phyloP scores from a whole-genome alignment of 2,797 vertebrate species.

The Oryzias dopingdopingensis region DNA sequence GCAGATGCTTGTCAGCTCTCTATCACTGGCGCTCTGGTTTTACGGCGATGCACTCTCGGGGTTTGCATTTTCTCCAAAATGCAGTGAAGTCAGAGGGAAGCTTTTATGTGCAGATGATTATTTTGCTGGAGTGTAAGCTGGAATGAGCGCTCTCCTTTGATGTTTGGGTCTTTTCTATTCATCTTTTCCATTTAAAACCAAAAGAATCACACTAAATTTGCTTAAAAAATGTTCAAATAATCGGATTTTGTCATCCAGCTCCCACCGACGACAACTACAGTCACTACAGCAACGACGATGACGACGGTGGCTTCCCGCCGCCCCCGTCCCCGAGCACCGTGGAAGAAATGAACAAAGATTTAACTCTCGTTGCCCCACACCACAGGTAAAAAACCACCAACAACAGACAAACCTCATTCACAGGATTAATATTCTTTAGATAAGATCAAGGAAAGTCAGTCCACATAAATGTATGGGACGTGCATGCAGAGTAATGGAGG shows the following conservation, averaged over 20 bases:
- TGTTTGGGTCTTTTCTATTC: slow-evolving; percentile 1
- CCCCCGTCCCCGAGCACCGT: slow-evolving; percentile 57
- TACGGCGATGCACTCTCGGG: slow-evolving; percentile 4
- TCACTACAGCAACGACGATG: slow-evolving; percentile 46
- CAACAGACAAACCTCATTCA: background rate
- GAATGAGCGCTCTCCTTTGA: slow-evolving; percentile 3
- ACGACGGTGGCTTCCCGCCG: slow-evolving; percentile 58
- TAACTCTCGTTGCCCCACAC: slow-evolving; percentile 5
- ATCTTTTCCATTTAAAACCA: no score
- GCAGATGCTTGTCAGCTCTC: slow-evolving; percentile 39
- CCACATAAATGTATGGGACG: slow-evolving; percentile 1
- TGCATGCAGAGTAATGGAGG: no score
- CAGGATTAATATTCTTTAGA: background rate
- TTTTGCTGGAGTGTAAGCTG: background rate
- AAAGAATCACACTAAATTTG: background rate
- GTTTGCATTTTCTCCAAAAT: slow-evolving; percentile 43
- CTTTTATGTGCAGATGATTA: slow-evolving; percentile 14
- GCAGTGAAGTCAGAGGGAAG: slow-evolving; percentile 4
- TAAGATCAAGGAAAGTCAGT: slow-evolving; percentile 50
- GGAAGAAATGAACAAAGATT: slow-evolving; percentile 55
- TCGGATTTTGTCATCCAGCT: background rate
- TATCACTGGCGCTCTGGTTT: slow-evolving; percentile 17
- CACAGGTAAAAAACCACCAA: slow-evolving; percentile 45
- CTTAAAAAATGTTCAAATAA: background rate
- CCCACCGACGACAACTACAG: slow-evolving; percentile 30